Conservation (phyloP, 2,888 invertebrate species). For the Tenthredo notha region DNA sequence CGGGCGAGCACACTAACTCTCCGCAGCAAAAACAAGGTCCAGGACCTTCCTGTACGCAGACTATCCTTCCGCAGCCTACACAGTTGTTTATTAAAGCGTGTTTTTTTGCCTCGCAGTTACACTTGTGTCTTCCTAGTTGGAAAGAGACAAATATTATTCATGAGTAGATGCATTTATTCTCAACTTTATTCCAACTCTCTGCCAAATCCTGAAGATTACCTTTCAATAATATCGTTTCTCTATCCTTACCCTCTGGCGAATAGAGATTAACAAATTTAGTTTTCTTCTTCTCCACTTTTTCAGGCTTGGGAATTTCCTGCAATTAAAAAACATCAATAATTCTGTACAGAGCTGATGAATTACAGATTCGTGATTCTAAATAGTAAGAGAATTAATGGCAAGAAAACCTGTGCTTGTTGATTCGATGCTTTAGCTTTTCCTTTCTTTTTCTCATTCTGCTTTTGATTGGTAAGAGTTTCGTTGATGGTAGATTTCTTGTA, state of each 20-base stretch:
- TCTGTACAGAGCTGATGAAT: not conserved
- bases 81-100: slow-evolving; percentile 97
- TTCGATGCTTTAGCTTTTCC: slow-evolving; percentile 64
- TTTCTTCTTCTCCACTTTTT: slow-evolving; percentile 80
- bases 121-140: slow-evolving; percentile 88
- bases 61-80: slow-evolving; percentile 94
- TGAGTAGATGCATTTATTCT: no score
- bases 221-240: slow-evolving; percentile 79
- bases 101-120: slow-evolving; percentile 95
- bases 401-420: slow-evolving; percentile 29
- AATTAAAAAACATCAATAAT: not conserved
- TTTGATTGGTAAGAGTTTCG: slow-evolving; percentile 63
- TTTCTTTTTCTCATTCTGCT: slow-evolving; percentile 72
- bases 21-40: slow-evolving; percentile 98
- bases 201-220: slow-evolving; percentile 66
- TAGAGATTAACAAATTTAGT: slow-evolving; percentile 88
- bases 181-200: not conserved
- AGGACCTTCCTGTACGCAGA: slow-evolving; percentile 97
- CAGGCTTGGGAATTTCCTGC: slow-evolving; percentile 61
- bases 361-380: not conserved
- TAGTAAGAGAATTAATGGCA: not conserved
- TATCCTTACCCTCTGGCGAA: slow-evolving; percentile 84
- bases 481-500: slow-evolving; percentile 69
- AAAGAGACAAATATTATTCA: slow-evolving; percentile 54
- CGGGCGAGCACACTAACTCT: slow-evolving; percentile 89